Conservation (phyloP, 1,140 invertebrate genomes). For the Drosophila ercepeae region DNA sequence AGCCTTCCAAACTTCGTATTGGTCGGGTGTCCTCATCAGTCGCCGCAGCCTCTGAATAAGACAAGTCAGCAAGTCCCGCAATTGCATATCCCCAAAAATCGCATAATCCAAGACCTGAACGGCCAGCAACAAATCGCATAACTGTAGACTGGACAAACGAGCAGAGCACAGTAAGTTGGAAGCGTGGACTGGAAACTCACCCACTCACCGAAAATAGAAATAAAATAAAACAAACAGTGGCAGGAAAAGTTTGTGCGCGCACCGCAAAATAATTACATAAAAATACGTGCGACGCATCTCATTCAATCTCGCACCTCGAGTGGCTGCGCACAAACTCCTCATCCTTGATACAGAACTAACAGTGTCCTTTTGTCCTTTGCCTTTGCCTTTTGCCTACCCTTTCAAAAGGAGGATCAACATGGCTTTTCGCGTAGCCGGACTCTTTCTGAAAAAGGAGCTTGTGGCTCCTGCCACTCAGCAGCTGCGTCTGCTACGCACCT, state of each 20-base stretch:
- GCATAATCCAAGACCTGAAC: slow-evolving; percentile 12
- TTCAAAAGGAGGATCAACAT: slow-evolving; percentile 49
- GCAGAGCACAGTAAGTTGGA: slow-evolving; percentile 46
- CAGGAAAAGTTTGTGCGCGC: slow-evolving; percentile 8
- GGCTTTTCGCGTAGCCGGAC: slow-evolving; percentile 80
- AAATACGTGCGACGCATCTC: slow-evolving; percentile 2
- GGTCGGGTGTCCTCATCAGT: slow-evolving; percentile 69
- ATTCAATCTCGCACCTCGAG: too few relatives aligned
- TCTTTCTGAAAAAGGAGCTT: slow-evolving; percentile 76
- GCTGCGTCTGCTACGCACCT: slow-evolving; percentile 51
- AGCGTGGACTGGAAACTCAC: background rate
- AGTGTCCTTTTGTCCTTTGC: slow-evolving; percentile 56
- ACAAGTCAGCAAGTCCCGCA: slow-evolving; percentile 39
- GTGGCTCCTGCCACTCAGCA: slow-evolving; percentile 52
- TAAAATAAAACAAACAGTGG: background rate
- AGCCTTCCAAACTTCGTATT: slow-evolving; percentile 77
- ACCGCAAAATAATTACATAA: slow-evolving; percentile 37
- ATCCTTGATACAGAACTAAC: slow-evolving; percentile 27
- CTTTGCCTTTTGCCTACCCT: slow-evolving; percentile 1
- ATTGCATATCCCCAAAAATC: slow-evolving; percentile 11
- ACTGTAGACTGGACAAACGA: slow-evolving; percentile 29
- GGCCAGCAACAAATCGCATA: slow-evolving; percentile 8
- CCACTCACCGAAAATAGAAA: background rate
- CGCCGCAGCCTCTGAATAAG: slow-evolving; percentile 35
- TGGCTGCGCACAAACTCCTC: slow-evolving; percentile 19